Evolutionary conservation across 2,797 vertebrate species (phyloP).

Genomic region (Ara ararauna): DNA sequence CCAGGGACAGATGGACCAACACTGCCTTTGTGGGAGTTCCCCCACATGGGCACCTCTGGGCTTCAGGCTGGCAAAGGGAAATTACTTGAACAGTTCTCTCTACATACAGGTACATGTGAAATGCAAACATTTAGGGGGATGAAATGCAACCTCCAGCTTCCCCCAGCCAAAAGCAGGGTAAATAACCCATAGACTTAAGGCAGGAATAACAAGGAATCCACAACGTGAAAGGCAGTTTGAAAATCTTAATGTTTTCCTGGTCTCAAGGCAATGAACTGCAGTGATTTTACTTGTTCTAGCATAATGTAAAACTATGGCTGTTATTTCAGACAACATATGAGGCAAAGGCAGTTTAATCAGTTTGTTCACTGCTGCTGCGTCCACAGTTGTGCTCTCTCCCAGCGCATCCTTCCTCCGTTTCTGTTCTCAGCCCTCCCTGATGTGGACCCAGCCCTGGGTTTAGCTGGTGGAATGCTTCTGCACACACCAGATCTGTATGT

Average conservation of each 20-base stretch:
- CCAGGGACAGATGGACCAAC: neutral
- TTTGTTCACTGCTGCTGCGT: neutral
- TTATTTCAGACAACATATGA: neutral
- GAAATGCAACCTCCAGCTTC: neutral
- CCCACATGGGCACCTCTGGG: fast-evolving
- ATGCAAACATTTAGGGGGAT: neutral
- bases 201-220: neutral
- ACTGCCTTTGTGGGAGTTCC: neutral
- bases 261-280: neutral
- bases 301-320: neutral
- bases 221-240: neutral
- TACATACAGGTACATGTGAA: neutral
- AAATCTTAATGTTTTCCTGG: neutral
- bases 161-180: neutral
- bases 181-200: neutral
- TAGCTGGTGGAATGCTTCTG: neutral
- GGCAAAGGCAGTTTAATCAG: neutral
- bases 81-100: neutral
- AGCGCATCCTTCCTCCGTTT: neutral
- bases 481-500: neutral
- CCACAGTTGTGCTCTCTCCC: neutral
- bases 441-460: neutral
- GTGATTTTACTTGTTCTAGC: neutral
- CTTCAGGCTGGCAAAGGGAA: neutral
- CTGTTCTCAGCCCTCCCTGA: neutral